Percentiles rank a stretch among this genome's conserved stretches.
phyloP scores from a whole-genome alignment of 2,113 vertebrate species.

The Pomatorhinus ruficollis region DNA sequence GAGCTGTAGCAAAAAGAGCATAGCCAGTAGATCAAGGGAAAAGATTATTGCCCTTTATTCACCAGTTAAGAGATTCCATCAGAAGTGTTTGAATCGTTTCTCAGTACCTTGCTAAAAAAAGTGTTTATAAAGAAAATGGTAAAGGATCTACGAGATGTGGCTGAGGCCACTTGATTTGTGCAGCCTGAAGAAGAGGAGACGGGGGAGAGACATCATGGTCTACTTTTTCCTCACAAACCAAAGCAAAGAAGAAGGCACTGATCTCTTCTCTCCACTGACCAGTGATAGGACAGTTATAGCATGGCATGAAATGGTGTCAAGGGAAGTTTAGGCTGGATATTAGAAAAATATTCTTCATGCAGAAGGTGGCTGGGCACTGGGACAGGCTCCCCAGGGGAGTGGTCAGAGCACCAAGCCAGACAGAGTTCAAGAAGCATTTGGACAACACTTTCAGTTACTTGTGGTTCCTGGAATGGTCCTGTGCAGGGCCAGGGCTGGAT shows the following conservation, averaged over 20 bases:
- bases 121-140: neutral
- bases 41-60: neutral
- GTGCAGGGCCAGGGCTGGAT: neutral
- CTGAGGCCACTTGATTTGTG: rapidly evolving
- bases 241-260: neutral
- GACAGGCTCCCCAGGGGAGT: neutral
- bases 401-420: neutral
- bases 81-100: neutral
- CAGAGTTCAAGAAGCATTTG: neutral
- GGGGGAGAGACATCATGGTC: neutral
- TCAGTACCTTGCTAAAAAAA: neutral
- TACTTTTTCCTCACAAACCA: neutral
- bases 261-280: neutral
- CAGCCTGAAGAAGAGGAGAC: neutral
- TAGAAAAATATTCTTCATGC: neutral
- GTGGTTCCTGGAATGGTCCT: neutral
- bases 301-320: neutral
- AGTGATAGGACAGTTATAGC: neutral
- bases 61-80: neutral
- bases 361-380: neutral
- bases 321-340: neutral
- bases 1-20: neutral
- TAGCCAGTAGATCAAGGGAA: neutral
- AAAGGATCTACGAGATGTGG: rapidly evolving
- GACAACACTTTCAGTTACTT: neutral